Percentiles rank a stretch among this genome's conserved stretches.
These are phyloP conservation scores for Idaea aversata DNA, from an alignment of 2,888 invertebrate genomes.

Conservation along the genomic window DNA sequence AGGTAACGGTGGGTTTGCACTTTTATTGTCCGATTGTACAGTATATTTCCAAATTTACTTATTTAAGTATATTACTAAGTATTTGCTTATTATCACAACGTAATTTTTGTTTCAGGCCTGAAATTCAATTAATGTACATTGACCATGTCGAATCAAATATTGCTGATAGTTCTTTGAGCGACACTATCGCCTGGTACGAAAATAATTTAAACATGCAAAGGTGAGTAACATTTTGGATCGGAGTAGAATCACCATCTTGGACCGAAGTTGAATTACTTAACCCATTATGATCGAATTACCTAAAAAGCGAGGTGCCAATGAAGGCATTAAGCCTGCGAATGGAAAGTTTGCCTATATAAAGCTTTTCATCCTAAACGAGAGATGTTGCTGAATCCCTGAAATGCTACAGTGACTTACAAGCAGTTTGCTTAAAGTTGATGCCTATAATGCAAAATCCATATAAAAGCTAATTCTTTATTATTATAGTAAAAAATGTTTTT, in stretches of 20 bases:
- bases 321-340: neutral
- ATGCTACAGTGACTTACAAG: too few species aligned
- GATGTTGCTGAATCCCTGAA: neutral
- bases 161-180: slow-evolving; percentile 93
- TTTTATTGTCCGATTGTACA: too few species aligned
- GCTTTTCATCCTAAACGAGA: too few species aligned
- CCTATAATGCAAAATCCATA: too few species aligned
- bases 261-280: neutral
- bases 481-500: too few species aligned
- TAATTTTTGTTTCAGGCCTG: slow-evolving; percentile 76
- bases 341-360: neutral
- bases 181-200: slow-evolving; percentile 91
- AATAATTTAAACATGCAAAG: slow-evolving; percentile 81
- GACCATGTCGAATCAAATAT: slow-evolving; percentile 99
- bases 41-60: too few species aligned
- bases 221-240: slow-evolving; percentile 39
- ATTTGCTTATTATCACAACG: too few species aligned
- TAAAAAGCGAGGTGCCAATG: neutral
- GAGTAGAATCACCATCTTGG: too few species aligned
- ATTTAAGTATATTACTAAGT: too few species aligned
- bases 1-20: too few species aligned
- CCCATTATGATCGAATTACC: neutral
- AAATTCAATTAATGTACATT: slow-evolving; percentile 87
- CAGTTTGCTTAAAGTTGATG: too few species aligned
- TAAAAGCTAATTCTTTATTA: too few species aligned